A percentile compares a stretch with the other conserved stretches of the same genome.
Evolutionary conservation across 2,888 invertebrate species (phyloP).

Genomic region (Galerucella pusilla): DNA sequence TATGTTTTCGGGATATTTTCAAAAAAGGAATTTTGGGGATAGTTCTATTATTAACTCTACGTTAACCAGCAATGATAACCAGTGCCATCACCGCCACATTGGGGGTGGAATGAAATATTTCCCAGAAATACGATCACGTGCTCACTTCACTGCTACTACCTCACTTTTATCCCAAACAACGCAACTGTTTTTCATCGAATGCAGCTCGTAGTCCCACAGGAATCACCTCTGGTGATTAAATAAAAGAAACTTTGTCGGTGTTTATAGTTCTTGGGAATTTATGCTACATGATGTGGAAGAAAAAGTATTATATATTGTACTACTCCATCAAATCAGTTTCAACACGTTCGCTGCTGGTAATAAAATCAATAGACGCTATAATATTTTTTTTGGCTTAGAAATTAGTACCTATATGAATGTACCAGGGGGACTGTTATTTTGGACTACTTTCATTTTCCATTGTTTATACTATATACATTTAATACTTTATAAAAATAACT

Average conservation of each 20-base stretch:
- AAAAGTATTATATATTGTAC: not conserved
- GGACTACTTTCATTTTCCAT: too few relatives aligned
- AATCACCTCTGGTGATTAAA: constrained; percentile 3
- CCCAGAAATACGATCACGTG: not conserved
- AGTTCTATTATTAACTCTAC: too few relatives aligned
- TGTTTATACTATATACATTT: too few relatives aligned
- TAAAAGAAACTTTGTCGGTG: constrained; percentile 8
- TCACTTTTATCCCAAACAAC: not conserved
- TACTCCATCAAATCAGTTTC: too few relatives aligned
- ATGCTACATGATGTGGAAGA: constrained; percentile 12
- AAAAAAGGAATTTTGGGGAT: too few relatives aligned
- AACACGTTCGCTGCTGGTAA: too few relatives aligned
- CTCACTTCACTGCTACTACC: not conserved
- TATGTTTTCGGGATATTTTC: too few relatives aligned
- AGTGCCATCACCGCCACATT: not conserved
- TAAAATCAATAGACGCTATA: too few relatives aligned
- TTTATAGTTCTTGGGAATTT: constrained; percentile 25
- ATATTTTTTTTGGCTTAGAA: too few relatives aligned
- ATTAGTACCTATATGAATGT: too few relatives aligned
- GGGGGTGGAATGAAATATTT: not conserved
- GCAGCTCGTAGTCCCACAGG: constrained; percentile 1
- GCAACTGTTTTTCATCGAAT: not conserved
- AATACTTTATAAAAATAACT: too few relatives aligned
- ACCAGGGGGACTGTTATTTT: too few relatives aligned
- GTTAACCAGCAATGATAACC: constrained; percentile 1